Percentiles rank a stretch among this genome's conserved stretches.
phyloP scores from a whole-genome alignment of 2,888 invertebrate species.

The Palloptera scutellata region DNA sequence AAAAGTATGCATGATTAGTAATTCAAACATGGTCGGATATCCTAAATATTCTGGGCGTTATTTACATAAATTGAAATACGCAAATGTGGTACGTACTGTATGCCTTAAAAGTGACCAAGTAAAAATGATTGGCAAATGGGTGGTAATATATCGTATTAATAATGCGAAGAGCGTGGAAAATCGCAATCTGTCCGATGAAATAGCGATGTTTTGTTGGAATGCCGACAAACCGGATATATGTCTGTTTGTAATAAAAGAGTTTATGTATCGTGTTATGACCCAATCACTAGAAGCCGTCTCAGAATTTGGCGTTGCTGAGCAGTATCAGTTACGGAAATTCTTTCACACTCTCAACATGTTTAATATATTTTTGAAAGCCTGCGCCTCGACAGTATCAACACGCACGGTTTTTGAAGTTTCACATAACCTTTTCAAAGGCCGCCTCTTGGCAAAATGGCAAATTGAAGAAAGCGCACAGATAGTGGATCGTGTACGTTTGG shows the following conservation, averaged over 20 bases:
- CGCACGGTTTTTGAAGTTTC: slow-evolving; percentile 72
- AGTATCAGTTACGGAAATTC: slow-evolving; percentile 67
- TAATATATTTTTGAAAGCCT: slow-evolving; percentile 66
- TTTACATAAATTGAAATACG: slow-evolving; percentile 49
- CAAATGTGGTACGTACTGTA: slow-evolving; percentile 68
- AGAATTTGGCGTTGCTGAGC: slow-evolving; percentile 68
- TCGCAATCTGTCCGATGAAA: slow-evolving; percentile 70
- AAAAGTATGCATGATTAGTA: slow-evolving; percentile 72
- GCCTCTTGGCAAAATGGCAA: slow-evolving; percentile 68
- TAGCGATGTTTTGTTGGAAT: slow-evolving; percentile 48
- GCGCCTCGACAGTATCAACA: slow-evolving; percentile 72
- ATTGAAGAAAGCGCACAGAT: slow-evolving; percentile 70
- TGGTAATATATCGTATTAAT: slow-evolving; percentile 75
- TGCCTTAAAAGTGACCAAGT: slow-evolving; percentile 71
- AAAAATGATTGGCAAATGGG: slow-evolving; percentile 70
- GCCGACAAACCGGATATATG: slow-evolving; percentile 42
- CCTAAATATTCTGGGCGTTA: slow-evolving; percentile 64
- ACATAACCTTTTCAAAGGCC: slow-evolving; percentile 68
- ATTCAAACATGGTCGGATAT: slow-evolving; percentile 73
- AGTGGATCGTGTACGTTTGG: slow-evolving; percentile 69
- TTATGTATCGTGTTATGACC: slow-evolving; percentile 58
- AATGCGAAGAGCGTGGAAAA: slow-evolving; percentile 69
- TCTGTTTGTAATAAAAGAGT: slow-evolving; percentile 47
- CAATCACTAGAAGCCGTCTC: slow-evolving; percentile 65
- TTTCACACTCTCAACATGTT: slow-evolving; percentile 69